Evolutionary conservation across 1,140 invertebrate genomes (phyloP).

Genomic region (Xylocopa sonorina): DNA sequence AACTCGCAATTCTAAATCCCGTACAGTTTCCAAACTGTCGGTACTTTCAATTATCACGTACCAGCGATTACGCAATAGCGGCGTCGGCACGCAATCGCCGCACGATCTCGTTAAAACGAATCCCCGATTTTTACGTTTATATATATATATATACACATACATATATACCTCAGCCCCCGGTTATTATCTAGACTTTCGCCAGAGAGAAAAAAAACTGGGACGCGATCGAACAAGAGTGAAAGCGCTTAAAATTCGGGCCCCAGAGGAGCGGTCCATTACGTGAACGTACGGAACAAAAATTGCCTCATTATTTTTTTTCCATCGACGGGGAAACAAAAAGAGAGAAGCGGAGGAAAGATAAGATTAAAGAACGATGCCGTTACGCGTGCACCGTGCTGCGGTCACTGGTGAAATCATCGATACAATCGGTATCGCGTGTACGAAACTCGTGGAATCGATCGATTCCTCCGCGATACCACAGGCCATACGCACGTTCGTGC

Average conservation of each 20-base stretch:
- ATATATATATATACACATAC: no score
- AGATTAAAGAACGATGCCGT: no score
- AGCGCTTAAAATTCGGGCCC: constrained; percentile 38
- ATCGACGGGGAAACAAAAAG: not conserved
- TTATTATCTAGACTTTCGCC: constrained; percentile 31
- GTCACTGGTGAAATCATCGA: not conserved
- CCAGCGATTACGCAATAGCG: not conserved
- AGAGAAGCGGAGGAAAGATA: not conserved
- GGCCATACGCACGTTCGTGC: no score
- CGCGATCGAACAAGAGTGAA: constrained; percentile 29
- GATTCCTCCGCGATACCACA: not conserved
- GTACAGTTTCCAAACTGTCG: not conserved
- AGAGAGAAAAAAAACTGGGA: constrained; percentile 16
- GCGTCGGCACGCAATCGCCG: no score
- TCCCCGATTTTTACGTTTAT: not conserved
- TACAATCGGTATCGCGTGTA: constrained; percentile 17
- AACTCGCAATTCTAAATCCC: no score
- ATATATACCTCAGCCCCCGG: not conserved
- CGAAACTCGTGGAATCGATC: constrained; percentile 17
- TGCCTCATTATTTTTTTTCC: constrained; percentile 35
- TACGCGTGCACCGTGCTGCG: not conserved
- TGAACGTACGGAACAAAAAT: constrained; percentile 14
- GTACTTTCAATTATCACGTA: not conserved
- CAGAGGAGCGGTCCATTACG: constrained; percentile 6
- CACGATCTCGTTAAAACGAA: constrained; percentile 3